Evolutionary conservation across 2,888 invertebrate species (phyloP).

Genomic region (Imbricaverruca yamaguchii): DNA sequence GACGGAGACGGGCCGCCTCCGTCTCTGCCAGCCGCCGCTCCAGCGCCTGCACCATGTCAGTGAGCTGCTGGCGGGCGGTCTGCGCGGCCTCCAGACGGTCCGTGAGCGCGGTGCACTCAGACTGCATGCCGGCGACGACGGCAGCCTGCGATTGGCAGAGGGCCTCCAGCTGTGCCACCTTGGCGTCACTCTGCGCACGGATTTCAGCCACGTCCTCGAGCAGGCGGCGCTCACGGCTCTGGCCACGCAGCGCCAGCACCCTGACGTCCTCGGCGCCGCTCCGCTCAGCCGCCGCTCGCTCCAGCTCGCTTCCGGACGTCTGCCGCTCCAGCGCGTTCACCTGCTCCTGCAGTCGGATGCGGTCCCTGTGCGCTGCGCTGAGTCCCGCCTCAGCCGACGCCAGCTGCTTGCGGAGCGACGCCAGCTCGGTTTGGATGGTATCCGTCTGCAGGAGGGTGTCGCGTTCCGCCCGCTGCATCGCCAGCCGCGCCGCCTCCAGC

Average conservation of each 20-base stretch:
- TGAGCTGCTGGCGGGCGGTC: not conserved
- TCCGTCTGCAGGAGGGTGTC: not conserved
- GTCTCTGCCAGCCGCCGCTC: not conserved
- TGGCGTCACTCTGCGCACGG: not conserved
- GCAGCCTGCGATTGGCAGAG: not conserved
- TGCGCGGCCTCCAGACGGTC: not conserved
- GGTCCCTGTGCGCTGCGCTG: not conserved
- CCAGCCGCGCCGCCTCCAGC: not conserved
- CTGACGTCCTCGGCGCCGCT: not conserved
- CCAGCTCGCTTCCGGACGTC: not conserved
- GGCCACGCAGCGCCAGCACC: not conserved
- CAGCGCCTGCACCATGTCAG: not conserved
- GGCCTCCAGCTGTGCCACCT: not conserved
- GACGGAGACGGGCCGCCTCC: not conserved
- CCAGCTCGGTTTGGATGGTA: not conserved
- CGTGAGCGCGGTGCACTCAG: not conserved
- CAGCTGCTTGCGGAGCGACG: not conserved
- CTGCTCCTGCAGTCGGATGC: not conserved
- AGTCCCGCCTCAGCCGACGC: not conserved
- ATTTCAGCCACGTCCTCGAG: not conserved
- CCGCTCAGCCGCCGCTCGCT: not conserved
- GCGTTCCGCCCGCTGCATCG: not conserved
- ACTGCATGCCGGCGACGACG: not conserved
- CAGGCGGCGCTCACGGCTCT: not conserved
- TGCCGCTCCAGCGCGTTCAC: conserved; percentile 1